A percentile compares a stretch with the other conserved stretches of the same genome.
Evolutionary conservation across 2,797 vertebrate genomes (phyloP).

Genomic region (Danio choprae): DNA sequence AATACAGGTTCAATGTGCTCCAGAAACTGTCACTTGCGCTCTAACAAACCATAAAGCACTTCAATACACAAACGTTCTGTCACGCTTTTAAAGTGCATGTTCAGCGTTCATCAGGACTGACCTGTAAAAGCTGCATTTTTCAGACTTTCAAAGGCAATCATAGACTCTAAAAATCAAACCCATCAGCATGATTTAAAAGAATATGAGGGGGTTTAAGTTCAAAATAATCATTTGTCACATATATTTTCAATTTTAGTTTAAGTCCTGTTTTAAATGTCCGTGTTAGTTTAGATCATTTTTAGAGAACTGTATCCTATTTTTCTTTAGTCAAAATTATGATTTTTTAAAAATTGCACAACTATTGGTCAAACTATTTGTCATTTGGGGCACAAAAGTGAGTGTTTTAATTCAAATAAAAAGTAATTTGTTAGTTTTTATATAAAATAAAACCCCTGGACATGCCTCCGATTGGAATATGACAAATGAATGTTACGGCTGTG

Average conservation of each 20-base stretch:
- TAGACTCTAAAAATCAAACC: neutral
- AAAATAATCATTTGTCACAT: too few relatives aligned
- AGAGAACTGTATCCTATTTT: too few relatives aligned
- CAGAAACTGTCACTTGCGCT: neutral
- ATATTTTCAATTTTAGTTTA: too few relatives aligned
- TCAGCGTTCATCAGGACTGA: neutral
- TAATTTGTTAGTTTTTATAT: neutral
- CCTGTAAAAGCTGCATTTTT: neutral
- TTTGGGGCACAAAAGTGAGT: too few relatives aligned
- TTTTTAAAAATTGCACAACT: too few relatives aligned
- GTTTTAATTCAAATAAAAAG: neutral
- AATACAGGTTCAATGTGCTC: neutral
- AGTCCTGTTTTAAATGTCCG: too few relatives aligned
- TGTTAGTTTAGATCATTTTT: too few relatives aligned
- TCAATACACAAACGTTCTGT: neutral
- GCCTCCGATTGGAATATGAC: neutral
- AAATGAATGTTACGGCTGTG: constrained; percentile 34
- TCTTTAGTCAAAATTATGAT: too few relatives aligned
- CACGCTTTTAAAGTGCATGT: constrained; percentile 5
- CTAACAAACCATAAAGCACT: constrained; percentile 12
- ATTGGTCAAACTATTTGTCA: too few relatives aligned
- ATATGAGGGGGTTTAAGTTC: neutral
- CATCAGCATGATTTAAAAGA: constrained; percentile 33
- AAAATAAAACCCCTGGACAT: neutral
- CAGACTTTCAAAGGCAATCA: neutral